Base-by-base conservation (phyloP, 2,888 invertebrate genomes). In the Lasioglossum oenotherae region DNA sequence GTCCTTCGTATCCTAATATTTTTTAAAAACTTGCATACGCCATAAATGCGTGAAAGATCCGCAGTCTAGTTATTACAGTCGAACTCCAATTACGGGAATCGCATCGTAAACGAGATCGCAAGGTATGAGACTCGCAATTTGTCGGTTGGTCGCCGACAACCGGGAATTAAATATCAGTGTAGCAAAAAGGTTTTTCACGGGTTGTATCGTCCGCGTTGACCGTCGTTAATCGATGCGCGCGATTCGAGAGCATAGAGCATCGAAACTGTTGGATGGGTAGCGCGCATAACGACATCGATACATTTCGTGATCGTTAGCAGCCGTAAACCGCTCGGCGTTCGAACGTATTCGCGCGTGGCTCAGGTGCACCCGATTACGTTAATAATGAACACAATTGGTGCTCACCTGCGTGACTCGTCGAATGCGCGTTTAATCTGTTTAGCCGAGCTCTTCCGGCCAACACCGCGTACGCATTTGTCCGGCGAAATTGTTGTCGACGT, bases 351-450 rank as follows among this genome's bases (percentile, higher is more conserved):
- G 71, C 74, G 80, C 80, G 78, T 60, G 89, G 77, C 89, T 89
- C 90, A 88, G 91, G 81, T 91, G 89, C 87, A 85, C 81, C 85
- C 82, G 88, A 90, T 90, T 90, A 89, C 86, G 88, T 89, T 89
- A 89, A 90, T 90, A 88, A 90, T 79, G 83, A 88, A 88, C 84
- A 81, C 85, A 87, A 91, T 87, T 85, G 89, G 80, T 76, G 88
- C 76, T 90, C 89, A 87, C 86, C 85, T 86, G 90, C 85, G 81
- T 89, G 89, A 89, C 84, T 82, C 87, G 79, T 64, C 74, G 81
- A 89, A 87, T 69, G 74, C 79, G 81, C 79, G 82, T 88, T 90
- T 88, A 88, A 91, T 87, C 85, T 84, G 82, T 91, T 90, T 90
- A 84, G 71, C 82, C 82, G 74, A 71, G 71, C 78, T 53, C 53